Conservation (phyloP, 2,888 invertebrate species). For the Scaptomyza flava region DNA sequence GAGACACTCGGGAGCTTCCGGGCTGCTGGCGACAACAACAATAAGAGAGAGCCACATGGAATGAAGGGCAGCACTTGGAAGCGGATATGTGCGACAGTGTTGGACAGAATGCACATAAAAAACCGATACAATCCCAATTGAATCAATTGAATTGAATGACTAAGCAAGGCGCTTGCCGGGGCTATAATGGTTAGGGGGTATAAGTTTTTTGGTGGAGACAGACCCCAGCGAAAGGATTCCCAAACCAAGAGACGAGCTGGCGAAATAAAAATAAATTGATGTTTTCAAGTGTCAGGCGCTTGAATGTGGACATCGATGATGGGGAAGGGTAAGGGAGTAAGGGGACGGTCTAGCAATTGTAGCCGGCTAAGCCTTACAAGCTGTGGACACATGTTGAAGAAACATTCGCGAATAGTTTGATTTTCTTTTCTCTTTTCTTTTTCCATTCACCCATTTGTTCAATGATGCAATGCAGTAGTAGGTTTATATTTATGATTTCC, state of each 20-base stretch:
- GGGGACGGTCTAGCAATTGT: background rate
- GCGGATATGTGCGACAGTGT: conserved; percentile 60
- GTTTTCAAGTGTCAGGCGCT: conserved; percentile 71
- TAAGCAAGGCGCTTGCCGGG: conserved; percentile 57
- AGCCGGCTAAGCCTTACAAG: background rate
- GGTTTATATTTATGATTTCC: conserved; percentile 68
- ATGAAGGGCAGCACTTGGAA: conserved; percentile 13
- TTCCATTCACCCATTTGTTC: conserved; percentile 61
- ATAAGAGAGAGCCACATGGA: too few species aligned
- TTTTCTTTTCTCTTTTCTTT: conserved; percentile 25
- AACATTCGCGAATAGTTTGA: conserved; percentile 27
- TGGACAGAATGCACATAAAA: conserved; percentile 74
- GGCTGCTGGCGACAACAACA: conserved; percentile 32
- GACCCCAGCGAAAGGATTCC: conserved; percentile 55
- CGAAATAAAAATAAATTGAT: conserved; percentile 78
- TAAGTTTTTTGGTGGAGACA: conserved; percentile 6
- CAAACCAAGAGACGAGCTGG: conserved; percentile 31
- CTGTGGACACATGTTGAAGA: conserved; percentile 42
- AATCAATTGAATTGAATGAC: conserved; percentile 79
- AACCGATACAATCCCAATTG: conserved; percentile 79
- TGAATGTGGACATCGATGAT: conserved; percentile 39
- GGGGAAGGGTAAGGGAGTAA: background rate
- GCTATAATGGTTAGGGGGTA: conserved; percentile 37
- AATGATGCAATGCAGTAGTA: conserved; percentile 72
- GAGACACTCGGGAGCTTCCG: conserved; percentile 69